A percentile compares a stretch with the other conserved stretches of the same genome.
These are phyloP conservation scores for Hippocampus barbouri DNA, from an alignment of 2,113 vertebrate species.

Conservation along the genomic window DNA sequence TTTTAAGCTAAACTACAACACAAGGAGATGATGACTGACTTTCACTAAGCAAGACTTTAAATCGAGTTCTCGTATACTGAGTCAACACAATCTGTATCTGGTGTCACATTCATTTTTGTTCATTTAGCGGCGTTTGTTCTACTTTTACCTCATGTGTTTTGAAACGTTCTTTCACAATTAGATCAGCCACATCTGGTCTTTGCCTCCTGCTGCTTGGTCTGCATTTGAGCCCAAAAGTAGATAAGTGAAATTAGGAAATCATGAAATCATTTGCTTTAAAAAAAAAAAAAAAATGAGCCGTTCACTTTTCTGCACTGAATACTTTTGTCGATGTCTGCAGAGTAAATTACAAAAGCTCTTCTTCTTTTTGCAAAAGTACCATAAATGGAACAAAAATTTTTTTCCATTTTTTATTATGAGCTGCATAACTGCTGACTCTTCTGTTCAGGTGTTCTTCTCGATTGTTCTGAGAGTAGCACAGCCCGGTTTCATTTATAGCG, in stretches of 20 bases:
- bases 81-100: slow-evolving; percentile 26
- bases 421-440: slow-evolving; percentile 29
- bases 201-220: neutral
- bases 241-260: neutral
- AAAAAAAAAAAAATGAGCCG: neutral
- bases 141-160: neutral
- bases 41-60: slow-evolving; percentile 12
- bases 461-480: neutral
- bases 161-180: neutral
- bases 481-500: slow-evolving; percentile 18
- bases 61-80: too few relatives aligned
- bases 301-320: neutral
- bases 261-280: neutral
- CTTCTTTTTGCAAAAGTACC: neutral
- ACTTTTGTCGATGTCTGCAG: neutral
- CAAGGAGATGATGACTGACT: slow-evolving; percentile 38
- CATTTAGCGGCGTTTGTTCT: neutral
- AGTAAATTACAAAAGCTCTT: neutral
- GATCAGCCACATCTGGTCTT: neutral
- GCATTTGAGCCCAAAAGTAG: too few relatives aligned
- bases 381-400: neutral
- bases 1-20: slow-evolving; percentile 16
- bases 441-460: neutral
- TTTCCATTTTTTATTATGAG: slow-evolving; percentile 5
- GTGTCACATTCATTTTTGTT: neutral